Percentiles rank a stretch among this genome's conserved stretches.
Conservation (phyloP, 2,113 vertebrate genomes). For the Antidorcas marsupialis region DNA sequence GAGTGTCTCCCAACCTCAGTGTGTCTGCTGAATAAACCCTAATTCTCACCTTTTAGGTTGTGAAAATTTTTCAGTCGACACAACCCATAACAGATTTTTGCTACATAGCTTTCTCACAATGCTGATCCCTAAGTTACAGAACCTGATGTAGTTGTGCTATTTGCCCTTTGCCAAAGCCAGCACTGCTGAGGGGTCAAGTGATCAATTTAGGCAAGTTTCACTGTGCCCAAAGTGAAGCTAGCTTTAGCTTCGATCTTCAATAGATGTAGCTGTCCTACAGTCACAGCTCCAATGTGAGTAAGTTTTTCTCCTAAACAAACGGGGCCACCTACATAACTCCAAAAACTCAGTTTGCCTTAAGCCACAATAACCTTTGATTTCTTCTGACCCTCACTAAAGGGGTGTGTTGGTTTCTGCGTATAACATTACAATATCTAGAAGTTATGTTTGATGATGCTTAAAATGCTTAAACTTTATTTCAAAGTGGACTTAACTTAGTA, state of each 20-base stretch:
- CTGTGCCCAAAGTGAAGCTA: not conserved
- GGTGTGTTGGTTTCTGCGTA: not conserved
- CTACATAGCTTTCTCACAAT: not conserved
- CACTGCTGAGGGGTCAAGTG: not conserved
- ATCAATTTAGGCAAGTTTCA: not conserved
- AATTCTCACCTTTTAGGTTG: not conserved
- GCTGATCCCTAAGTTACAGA: not conserved
- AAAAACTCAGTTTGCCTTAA: not conserved
- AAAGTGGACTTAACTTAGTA: not conserved
- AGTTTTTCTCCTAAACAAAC: not conserved
- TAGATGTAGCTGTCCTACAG: not conserved
- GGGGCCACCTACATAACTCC: not conserved
- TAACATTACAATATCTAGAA: not conserved
- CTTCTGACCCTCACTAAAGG: not conserved
- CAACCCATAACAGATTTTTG: not conserved
- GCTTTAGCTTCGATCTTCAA: not conserved
- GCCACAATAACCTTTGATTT: not conserved
- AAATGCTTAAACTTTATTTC: conserved; percentile 11
- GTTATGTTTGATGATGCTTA: not conserved
- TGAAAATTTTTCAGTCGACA: not conserved
- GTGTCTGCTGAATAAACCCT: not conserved
- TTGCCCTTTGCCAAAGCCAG: not conserved
- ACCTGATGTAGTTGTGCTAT: not conserved
- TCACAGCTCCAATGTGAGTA: not conserved
- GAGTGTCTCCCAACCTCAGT: not conserved